phyloP scores from a whole-genome alignment of 2,888 invertebrate species.

The Zelleria hepariella region DNA sequence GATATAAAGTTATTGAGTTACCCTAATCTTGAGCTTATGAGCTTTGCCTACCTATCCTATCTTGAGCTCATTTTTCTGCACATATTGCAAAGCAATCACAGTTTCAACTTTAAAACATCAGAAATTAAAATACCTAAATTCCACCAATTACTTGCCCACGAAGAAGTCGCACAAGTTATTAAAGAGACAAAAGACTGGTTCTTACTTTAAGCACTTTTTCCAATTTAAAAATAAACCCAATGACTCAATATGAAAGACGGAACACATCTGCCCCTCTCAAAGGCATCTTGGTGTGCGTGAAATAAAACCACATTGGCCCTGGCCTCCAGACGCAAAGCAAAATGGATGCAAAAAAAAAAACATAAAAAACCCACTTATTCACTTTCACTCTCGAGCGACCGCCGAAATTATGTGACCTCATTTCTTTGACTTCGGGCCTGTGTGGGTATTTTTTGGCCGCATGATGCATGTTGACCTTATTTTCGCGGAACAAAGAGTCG shows the following conservation, averaged over 20 bases:
- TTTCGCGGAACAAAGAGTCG: background rate
- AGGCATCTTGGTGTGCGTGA: slow-evolving; percentile 7
- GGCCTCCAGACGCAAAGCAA: slow-evolving; percentile 47
- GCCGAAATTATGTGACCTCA: slow-evolving; percentile 50
- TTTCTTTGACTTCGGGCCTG: slow-evolving; percentile 21
- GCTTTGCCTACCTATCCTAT: too few relatives aligned
- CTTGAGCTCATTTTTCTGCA: too few relatives aligned
- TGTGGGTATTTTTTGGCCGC: slow-evolving; percentile 13
- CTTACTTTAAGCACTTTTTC: background rate
- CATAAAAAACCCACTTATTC: slow-evolving; percentile 18
- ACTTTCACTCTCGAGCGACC: slow-evolving; percentile 19
- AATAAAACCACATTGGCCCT: slow-evolving; percentile 34
- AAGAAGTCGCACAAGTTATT: background rate
- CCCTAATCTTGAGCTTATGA: too few relatives aligned
- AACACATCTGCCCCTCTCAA: slow-evolving; percentile 33
- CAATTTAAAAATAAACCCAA: slow-evolving; percentile 8
- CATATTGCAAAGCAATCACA: too few relatives aligned
- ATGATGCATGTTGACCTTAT: slow-evolving; percentile 1
- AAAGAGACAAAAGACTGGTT: background rate
- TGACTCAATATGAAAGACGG: slow-evolving; percentile 27
- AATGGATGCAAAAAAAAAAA: slow-evolving; percentile 22
- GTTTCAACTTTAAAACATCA: too few relatives aligned
- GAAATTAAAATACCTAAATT: too few relatives aligned
- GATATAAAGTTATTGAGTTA: too few relatives aligned
- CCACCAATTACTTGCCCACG: background rate